These are phyloP conservation scores for Protophormia terraenovae DNA, from an alignment of 2,888 invertebrate species.

Conservation along the genomic window DNA sequence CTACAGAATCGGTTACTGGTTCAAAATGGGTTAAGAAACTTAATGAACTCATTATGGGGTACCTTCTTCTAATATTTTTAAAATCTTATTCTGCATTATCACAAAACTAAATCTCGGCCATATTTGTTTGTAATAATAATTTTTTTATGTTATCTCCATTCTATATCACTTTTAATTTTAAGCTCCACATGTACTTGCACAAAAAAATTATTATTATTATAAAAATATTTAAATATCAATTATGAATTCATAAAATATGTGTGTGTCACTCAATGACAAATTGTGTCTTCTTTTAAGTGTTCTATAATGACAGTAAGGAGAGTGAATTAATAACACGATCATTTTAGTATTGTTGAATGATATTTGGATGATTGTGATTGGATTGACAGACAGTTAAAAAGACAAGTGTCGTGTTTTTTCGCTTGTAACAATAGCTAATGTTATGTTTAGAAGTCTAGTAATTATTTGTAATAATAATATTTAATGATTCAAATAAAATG, in stretches of 20 bases:
- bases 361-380: background rate
- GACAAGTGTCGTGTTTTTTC: background rate
- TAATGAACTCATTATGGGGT: too few relatives aligned
- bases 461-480: background rate
- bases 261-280: slow-evolving; percentile 49
- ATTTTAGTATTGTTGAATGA: background rate
- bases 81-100: too few relatives aligned
- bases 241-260: slow-evolving; percentile 29
- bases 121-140: background rate
- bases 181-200: background rate
- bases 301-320: slow-evolving; percentile 9
- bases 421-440: background rate
- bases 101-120: slow-evolving; percentile 22
- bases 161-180: background rate
- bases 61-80: too few relatives aligned
- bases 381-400: background rate
- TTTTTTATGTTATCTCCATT: background rate
- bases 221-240: slow-evolving; percentile 32
- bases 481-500: too few relatives aligned
- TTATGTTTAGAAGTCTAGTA: too few relatives aligned
- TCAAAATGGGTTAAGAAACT: too few relatives aligned
- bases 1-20: too few relatives aligned
- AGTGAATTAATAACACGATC: background rate
- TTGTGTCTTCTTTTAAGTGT: slow-evolving; percentile 24
- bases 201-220: background rate